Evolutionary conservation across 2,797 vertebrate species (phyloP).

Genomic region (Ciconia nigra): DNA sequence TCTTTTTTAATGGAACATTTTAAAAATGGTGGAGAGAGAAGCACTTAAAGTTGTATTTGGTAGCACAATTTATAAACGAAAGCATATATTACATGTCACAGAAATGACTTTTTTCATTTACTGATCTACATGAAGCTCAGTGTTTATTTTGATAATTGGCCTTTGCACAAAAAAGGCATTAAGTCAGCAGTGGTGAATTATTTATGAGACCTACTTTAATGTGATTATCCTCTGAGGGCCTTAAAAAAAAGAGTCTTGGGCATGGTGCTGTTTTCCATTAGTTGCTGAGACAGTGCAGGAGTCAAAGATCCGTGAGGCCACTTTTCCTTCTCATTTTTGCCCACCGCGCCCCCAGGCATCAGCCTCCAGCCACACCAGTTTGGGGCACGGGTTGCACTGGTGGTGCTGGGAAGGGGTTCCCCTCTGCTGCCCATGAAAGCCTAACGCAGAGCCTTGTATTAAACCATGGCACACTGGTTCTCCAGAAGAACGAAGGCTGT

Average conservation of each 20-base stretch:
- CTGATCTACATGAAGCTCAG: not conserved
- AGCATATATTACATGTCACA: not conserved
- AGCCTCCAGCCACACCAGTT: not conserved
- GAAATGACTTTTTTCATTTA: not conserved
- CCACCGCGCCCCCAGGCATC: no score
- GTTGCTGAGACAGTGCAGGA: not conserved
- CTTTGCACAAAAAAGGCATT: not conserved
- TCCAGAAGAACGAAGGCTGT: not conserved
- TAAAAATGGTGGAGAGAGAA: no score
- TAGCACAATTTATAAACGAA: not conserved
- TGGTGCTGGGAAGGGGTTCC: not conserved
- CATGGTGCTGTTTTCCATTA: not conserved
- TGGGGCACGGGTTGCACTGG: not conserved
- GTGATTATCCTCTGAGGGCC: not conserved
- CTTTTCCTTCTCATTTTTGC: not conserved
- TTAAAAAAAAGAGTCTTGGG: not conserved
- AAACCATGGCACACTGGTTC: accelerated
- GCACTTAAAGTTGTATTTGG: not conserved
- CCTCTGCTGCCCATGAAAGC: not conserved
- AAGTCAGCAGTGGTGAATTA: conserved; percentile 11
- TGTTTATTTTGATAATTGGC: conserved; percentile 9
- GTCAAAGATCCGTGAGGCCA: accelerated
- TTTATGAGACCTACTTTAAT: not conserved
- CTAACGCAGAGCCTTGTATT: no score
- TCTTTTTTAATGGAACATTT: not conserved